A percentile compares a stretch with the other conserved stretches of the same genome.
phyloP scores from a whole-genome alignment of 2,113 vertebrate genomes.

The Campylomormyrus tamandua region DNA sequence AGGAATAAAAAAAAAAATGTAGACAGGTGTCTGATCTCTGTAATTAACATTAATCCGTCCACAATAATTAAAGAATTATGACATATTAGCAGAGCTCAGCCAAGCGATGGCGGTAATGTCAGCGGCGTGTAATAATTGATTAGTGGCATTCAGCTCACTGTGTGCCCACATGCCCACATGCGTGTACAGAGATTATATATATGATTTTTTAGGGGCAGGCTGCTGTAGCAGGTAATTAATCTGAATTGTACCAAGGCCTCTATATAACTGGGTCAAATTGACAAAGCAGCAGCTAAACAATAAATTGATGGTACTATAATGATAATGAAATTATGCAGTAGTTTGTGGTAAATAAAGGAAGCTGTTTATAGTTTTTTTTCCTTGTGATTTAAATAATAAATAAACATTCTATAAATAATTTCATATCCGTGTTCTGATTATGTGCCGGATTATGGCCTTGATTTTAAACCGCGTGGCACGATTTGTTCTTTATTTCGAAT shows the following conservation, averaged over 20 bases:
- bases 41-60: conserved; percentile 6
- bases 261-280: not conserved
- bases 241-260: not conserved
- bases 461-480: not conserved
- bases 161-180: not conserved
- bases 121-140: not conserved
- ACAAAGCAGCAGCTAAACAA: not conserved
- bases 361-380: not conserved
- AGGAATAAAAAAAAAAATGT: not conserved
- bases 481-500: not conserved
- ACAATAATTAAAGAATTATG: conserved; percentile 9
- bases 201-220: not conserved
- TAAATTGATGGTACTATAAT: not conserved
- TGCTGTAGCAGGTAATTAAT: not conserved
- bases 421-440: not conserved
- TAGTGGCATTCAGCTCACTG: not conserved
- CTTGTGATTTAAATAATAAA: not conserved
- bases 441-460: not conserved
- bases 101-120: not conserved
- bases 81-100: not conserved
- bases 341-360: not conserved
- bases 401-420: not conserved
- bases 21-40: not conserved
- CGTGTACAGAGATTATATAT: not conserved
- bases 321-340: not conserved